These are phyloP conservation scores for Tachycineta bicolor DNA, from an alignment of 2,113 vertebrate genomes.

Conservation along the genomic window DNA sequence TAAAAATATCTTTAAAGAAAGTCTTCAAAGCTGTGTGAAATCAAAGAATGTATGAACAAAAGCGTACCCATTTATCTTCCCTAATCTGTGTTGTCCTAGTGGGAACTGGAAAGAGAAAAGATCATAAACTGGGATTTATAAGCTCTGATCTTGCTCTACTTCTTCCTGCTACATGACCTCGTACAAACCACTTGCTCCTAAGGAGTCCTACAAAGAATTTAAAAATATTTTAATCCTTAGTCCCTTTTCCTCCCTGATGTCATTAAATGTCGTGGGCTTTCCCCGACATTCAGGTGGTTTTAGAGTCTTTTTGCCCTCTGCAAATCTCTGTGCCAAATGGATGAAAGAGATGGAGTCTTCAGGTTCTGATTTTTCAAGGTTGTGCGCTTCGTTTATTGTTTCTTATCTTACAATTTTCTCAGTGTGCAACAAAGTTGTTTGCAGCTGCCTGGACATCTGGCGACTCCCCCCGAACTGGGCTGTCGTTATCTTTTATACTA, in stretches of 20 bases:
- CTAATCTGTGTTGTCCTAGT: not conserved
- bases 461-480: too few relatives aligned
- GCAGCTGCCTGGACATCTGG: too few relatives aligned
- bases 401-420: too few relatives aligned
- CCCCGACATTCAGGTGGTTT: too few relatives aligned
- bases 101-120: not conserved
- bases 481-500: too few relatives aligned
- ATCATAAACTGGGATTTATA: not conserved
- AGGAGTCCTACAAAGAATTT: not conserved
- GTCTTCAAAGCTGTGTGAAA: not conserved
- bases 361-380: too few relatives aligned
- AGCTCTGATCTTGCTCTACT: not conserved
- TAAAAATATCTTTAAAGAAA: not conserved
- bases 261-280: not conserved
- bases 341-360: too few relatives aligned
- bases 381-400: too few relatives aligned
- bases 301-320: too few relatives aligned
- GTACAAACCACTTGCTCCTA: not conserved
- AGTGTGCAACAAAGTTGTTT: too few relatives aligned
- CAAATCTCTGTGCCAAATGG: too few relatives aligned
- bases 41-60: not conserved
- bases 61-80: not conserved
- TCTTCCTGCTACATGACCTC: not conserved
- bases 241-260: not conserved
- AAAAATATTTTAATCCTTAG: not conserved